Evolutionary conservation across 2,888 invertebrate species (phyloP).

Genomic region (Scaptomyza tumidula): DNA sequence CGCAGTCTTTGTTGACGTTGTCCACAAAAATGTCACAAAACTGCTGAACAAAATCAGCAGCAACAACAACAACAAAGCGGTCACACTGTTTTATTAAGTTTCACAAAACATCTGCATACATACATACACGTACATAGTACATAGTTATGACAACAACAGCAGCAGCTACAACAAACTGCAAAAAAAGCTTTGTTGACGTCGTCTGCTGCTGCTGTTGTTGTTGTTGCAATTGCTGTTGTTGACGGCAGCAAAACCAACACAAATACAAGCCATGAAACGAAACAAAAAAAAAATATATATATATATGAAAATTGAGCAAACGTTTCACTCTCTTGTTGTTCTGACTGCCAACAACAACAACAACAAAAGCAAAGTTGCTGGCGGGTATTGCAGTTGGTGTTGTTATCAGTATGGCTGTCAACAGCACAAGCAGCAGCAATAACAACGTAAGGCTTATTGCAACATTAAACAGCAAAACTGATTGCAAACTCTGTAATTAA

Average conservation of each 20-base stretch:
- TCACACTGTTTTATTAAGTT: conserved; percentile 62
- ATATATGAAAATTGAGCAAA: conserved; percentile 29
- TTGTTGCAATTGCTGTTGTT: conserved; percentile 30
- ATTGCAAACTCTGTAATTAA: conserved; percentile 56
- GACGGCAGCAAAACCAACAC: conserved; percentile 40
- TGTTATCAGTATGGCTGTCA: conserved; percentile 45
- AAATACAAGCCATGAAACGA: conserved; percentile 16
- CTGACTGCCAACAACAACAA: conserved; percentile 25
- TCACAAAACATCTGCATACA: conserved; percentile 62
- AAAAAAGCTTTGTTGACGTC: conserved; percentile 40
- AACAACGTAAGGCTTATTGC: conserved; percentile 35
- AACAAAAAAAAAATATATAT: background rate
- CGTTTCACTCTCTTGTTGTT: conserved; percentile 50
- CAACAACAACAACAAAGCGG: conserved; percentile 46
- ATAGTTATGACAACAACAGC: conserved; percentile 45
- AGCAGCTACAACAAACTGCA: conserved; percentile 17
- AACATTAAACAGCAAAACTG: conserved; percentile 53
- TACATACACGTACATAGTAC: no score
- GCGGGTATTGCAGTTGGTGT: conserved; percentile 30
- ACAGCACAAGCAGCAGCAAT: conserved; percentile 16
- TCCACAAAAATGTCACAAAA: conserved; percentile 61
- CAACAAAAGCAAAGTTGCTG: conserved; percentile 20
- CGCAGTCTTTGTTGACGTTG: conserved; percentile 33
- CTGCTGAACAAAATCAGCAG: conserved; percentile 52
- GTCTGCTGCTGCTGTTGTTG: conserved; percentile 7